Conservation (phyloP, 2,888 invertebrate genomes). For the Apamea anceps region DNA sequence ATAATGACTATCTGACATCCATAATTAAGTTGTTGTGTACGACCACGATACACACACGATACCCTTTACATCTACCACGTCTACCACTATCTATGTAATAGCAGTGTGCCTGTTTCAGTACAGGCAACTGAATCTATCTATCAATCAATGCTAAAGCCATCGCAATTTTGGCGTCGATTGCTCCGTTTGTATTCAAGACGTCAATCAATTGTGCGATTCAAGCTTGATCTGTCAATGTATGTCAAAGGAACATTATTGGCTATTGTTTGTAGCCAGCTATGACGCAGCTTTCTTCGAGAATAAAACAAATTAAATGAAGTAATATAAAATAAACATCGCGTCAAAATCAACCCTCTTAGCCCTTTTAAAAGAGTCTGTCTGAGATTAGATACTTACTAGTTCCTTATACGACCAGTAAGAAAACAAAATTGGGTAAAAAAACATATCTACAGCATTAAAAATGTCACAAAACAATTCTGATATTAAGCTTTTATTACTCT, state of each 20-base stretch:
- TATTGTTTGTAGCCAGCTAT: slow-evolving; percentile 3
- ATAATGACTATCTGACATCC: background rate
- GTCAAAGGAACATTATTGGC: slow-evolving; percentile 6
- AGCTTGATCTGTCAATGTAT: slow-evolving; percentile 12
- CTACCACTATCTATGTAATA: background rate
- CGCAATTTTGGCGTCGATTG: background rate
- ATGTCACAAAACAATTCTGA: background rate
- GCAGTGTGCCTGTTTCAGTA: slow-evolving; percentile 1
- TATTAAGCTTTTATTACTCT: slow-evolving; percentile 6
- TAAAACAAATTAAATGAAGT: background rate
- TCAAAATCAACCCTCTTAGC: too few relatives aligned
- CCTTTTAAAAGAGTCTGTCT: background rate
- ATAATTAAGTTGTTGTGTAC: background rate
- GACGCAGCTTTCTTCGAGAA: background rate
- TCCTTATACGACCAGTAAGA: background rate
- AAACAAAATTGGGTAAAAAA: background rate
- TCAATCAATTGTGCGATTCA: slow-evolving; percentile 28
- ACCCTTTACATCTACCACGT: too few relatives aligned
- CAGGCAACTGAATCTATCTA: slow-evolving; percentile 35
- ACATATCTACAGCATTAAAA: background rate
- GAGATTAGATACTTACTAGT: background rate
- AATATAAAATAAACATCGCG: too few relatives aligned
- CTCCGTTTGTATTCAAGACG: slow-evolving; percentile 32
- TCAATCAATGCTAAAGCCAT: slow-evolving; percentile 31
- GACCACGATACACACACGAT: background rate